These are phyloP conservation scores for Mechanitis mazaeus DNA, from an alignment of 2,888 invertebrate genomes.

Conservation along the genomic window DNA sequence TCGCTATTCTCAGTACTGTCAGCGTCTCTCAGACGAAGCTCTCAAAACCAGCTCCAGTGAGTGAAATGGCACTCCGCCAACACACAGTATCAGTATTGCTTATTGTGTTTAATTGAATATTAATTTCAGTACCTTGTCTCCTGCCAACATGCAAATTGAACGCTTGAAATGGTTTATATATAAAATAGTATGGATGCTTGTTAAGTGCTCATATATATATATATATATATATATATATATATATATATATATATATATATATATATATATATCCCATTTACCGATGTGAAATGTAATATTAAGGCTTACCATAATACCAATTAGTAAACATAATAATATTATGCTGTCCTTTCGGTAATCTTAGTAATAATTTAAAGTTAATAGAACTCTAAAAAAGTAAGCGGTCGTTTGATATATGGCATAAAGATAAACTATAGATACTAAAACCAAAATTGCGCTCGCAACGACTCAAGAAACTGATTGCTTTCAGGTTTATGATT, in stretches of 20 bases:
- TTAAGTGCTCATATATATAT: background rate
- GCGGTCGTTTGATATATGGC: too few species aligned
- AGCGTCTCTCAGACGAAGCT: conserved; percentile 24
- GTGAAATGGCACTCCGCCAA: conserved; percentile 32
- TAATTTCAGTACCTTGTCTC: conserved; percentile 24
- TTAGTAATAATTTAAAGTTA: too few species aligned
- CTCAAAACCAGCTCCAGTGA: conserved; percentile 24
- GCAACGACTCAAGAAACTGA: conserved; percentile 10
- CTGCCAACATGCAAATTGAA: conserved; percentile 23
- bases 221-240: background rate
- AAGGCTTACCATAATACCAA: too few species aligned
- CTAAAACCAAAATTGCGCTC: conserved; percentile 2
- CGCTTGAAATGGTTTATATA: conserved; percentile 5
- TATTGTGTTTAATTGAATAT: conserved; percentile 33
- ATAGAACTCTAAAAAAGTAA: too few species aligned
- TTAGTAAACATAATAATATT: background rate
- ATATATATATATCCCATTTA: too few species aligned
- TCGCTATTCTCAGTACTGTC: conserved; percentile 10
- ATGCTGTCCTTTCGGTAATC: background rate
- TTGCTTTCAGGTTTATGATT: conserved; percentile 18
- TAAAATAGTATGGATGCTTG: background rate
- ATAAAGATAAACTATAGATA: too few species aligned
- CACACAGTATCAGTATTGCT: conserved; percentile 27
- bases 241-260: too few species aligned
- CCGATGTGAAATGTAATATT: too few species aligned